phyloP scores from a whole-genome alignment of 2,797 vertebrate species.

The Petrocephalus sullivani region DNA sequence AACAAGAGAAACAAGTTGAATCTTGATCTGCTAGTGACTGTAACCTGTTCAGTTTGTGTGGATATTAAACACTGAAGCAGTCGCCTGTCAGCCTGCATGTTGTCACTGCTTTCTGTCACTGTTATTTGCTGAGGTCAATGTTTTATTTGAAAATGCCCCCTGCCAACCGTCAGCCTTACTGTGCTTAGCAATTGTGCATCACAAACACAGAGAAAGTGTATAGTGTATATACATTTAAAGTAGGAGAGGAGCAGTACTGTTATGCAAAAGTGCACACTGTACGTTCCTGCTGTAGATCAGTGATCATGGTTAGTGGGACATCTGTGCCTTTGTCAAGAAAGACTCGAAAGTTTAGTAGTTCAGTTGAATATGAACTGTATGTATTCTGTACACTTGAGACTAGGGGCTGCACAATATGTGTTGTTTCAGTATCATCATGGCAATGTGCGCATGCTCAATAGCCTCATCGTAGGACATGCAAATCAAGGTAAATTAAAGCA shows the following conservation, averaged over 20 bases:
- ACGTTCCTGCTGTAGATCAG: background rate
- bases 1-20: constrained; percentile 32
- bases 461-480: background rate
- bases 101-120: background rate
- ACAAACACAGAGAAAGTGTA: background rate
- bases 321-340: background rate
- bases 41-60: constrained; percentile 56
- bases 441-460: background rate
- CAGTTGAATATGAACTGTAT: background rate
- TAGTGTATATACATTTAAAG: background rate
- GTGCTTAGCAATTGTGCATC: background rate
- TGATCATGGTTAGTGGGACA: background rate
- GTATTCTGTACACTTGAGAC: background rate
- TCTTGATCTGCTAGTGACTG: constrained; percentile 48
- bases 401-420: background rate
- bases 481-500: background rate
- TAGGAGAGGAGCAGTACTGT: background rate
- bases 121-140: background rate
- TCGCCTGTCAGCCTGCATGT: background rate
- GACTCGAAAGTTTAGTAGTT: background rate
- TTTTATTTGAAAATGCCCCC: background rate
- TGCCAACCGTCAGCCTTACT: background rate
- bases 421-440: background rate
- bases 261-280: background rate
- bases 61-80: constrained; percentile 56